Base-by-base conservation (phyloP, 2,888 invertebrate species). In the Ichneumoninae sp. region DNA sequence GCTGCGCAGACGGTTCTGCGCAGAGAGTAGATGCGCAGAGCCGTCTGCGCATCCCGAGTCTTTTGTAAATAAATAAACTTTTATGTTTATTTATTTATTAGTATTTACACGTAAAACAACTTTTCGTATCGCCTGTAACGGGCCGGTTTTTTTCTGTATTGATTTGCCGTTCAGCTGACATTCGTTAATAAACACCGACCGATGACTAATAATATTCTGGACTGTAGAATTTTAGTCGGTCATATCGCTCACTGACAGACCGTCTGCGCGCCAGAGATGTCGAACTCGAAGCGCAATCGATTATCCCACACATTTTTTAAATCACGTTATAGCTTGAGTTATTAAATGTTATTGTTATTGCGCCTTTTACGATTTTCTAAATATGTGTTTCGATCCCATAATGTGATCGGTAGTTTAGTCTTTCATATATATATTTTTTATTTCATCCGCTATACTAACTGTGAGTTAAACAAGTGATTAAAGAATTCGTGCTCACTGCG, bases 131-230 rank as follows among this genome's bases (percentile, higher is more conserved):
- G n/a, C 26, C n/a, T 33, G 71, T 26, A n/a, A 52, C 62, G 52
- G 62, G 44, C 33, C 33, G 22, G 3, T 3, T 71, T 62, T 62
- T 19, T 22, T 47, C 44, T 40, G 69, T 36, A 54, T 44, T n/a
- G 71, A 47, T 76, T 40, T 44, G 52, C 30, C 57, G 80, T 74
- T 69, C 77, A 78, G 68, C 75, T 86, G 86, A 84, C 85, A 82
- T 86, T 83, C 82, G 85, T 78, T 86, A 82, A 80, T 83, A 83
- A 84, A 88, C 85, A 82, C 78, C 80, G 84, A 83, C 87, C 88
- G 90, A 89, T 92, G 91, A 92, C 91, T 91, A 91, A 92, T 90
- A 90, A 92, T 91, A 91, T 90, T 89, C 89, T 90, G 88, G 89
- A 90, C 89, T 88, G 65, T 66, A 68, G 83, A 80, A 33, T 60